phyloP scores from a whole-genome alignment of 2,113 vertebrate species.

The Smithornis capensis region DNA sequence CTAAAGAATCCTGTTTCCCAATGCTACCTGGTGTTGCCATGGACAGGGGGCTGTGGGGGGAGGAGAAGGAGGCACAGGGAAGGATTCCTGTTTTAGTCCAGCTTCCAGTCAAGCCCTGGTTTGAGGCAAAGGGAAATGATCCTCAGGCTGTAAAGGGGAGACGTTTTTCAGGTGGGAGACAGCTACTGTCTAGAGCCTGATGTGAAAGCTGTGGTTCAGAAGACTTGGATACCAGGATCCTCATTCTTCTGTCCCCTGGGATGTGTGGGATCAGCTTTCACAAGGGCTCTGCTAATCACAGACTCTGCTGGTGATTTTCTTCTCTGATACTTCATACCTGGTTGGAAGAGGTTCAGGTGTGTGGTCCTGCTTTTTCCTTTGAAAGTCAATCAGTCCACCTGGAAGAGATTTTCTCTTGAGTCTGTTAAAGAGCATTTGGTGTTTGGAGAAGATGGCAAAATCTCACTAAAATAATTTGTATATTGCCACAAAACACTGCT shows the following conservation, averaged over 20 bases:
- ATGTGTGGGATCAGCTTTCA: not conserved
- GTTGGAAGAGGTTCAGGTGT: not conserved
- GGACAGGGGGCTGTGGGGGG: not conserved
- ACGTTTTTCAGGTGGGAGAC: not conserved
- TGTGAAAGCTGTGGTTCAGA: not conserved
- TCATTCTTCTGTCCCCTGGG: not conserved
- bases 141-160: not conserved
- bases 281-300: not conserved
- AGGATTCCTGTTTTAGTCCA: not conserved
- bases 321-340: not conserved
- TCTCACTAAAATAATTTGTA: not conserved
- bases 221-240: not conserved
- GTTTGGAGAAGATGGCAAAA: not conserved
- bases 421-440: not conserved
- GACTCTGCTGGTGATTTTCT: not conserved
- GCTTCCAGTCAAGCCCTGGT: not conserved
- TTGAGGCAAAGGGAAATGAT: not conserved
- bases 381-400: not conserved
- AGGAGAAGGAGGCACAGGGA: not conserved
- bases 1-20: not conserved
- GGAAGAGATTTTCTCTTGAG: not conserved
- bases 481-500: accelerated
- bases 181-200: not conserved
- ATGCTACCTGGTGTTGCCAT: not conserved
- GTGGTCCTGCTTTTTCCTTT: not conserved